Percentiles rank a stretch among this genome's conserved stretches.
Evolutionary conservation across 23 tunicate species (phyloP).

Genomic region (Trididemnum clinides): DNA sequence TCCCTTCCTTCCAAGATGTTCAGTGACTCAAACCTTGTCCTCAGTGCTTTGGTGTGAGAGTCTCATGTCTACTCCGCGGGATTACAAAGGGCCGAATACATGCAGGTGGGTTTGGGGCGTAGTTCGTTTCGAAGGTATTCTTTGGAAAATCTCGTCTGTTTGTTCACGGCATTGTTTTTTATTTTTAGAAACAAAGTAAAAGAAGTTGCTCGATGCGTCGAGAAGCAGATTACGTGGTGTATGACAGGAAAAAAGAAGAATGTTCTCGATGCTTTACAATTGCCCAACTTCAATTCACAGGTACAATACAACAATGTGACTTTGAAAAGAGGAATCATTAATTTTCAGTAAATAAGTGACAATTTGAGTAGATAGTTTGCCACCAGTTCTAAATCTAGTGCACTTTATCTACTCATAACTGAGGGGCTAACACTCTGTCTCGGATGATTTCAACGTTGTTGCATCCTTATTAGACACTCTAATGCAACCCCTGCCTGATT

Average conservation of each 20-base stretch:
- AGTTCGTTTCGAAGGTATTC: not conserved
- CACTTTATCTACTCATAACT: no score
- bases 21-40: not conserved
- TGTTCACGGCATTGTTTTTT: not conserved
- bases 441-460: no score
- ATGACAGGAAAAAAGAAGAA: not conserved
- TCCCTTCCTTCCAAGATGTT: slow-evolving; percentile 22
- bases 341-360: no score
- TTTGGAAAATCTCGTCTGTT: not conserved
- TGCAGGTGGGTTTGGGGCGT: slow-evolving; percentile 1
- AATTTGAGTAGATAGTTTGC: no score
- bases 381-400: no score
- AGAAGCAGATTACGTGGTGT: slow-evolving; percentile 1
- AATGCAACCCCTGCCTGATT: no score
- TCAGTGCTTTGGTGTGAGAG: slow-evolving; percentile 21
- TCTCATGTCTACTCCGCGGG: not conserved
- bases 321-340: no score
- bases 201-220: not conserved
- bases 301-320: not conserved
- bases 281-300: not conserved
- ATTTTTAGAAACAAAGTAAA: slow-evolving; percentile 4
- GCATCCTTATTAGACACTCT: no score
- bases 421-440: no score
- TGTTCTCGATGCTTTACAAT: not conserved
- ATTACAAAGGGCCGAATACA: slow-evolving; percentile 1